These are phyloP conservation scores for Baronia brevicornis DNA, from an alignment of 2,888 invertebrate genomes.

Conservation along the genomic window DNA sequence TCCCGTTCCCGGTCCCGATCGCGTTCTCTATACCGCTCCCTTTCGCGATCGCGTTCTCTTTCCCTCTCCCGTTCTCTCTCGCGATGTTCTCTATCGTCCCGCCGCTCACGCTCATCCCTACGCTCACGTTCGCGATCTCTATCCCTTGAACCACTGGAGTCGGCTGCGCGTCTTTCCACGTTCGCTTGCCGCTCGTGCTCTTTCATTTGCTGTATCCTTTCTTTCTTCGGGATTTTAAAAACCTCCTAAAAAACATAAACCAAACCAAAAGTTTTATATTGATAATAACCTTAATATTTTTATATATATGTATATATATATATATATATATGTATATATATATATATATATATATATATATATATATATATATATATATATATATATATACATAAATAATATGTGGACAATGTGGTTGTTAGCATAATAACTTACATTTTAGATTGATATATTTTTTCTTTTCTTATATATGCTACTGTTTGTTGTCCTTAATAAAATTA, in stretches of 20 bases:
- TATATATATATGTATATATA: too few species aligned
- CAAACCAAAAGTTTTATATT: background rate
- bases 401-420: too few species aligned
- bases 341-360: too few species aligned
- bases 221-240: conserved; percentile 95
- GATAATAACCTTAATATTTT: too few species aligned
- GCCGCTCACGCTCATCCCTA: conserved; percentile 33
- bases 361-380: too few species aligned
- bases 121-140: conserved; percentile 45
- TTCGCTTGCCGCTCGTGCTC: conserved; percentile 95
- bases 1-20: conserved; percentile 35
- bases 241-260: conserved; percentile 70
- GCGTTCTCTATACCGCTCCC: conserved; percentile 35
- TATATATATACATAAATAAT: too few species aligned
- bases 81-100: conserved; percentile 32
- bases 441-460: too few species aligned
- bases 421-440: too few species aligned
- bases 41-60: conserved; percentile 36
- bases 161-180: conserved; percentile 65
- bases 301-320: too few species aligned
- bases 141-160: conserved; percentile 59
- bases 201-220: conserved; percentile 95
- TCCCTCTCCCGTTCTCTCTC: conserved; percentile 43
- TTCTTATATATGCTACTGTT: too few species aligned
- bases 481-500: too few species aligned